Evolutionary conservation across 2,888 invertebrate genomes (phyloP), one percentile per base, ranked within the genome.

Genomic region (Drosophila recens): DNA sequence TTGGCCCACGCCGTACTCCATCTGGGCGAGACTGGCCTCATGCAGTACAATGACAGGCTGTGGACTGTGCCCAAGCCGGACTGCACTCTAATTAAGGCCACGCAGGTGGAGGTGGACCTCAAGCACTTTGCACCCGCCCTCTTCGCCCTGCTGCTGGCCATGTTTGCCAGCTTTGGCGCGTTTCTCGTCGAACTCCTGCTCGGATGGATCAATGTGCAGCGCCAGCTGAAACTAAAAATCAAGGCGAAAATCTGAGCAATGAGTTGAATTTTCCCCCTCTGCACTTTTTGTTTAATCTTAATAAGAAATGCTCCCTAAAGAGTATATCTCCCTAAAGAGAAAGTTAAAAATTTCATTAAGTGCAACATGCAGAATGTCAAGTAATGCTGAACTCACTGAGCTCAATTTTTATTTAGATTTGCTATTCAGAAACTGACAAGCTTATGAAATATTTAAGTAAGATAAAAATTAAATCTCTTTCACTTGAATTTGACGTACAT

Each of bases 41-140:
- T 85, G 77, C 69, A 75, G 11, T 87, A 92, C 61, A 90, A 87
- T 23, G 87, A 91, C 15, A 85, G 74, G 34, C 67, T 73, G 23
- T 92, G 92, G 92, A 57, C 67, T 4, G 59, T 90, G 8, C 58
- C 75, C 27, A 83, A 85, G 67, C 86, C 82, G 2, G 92, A 92
- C 68, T 92, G 91, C 59, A 73, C 75, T 3, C 61, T 87, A 5
- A 73, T 82, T 11, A 78, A 79, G 53, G 75, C 83, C 33, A 73
- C 72, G 33, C 81, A 90, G 34, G 90, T 89, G n/a, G 83, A 89
- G 48, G 91, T 92, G 27, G 91, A 92, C 67, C 73, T 92, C 15
- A 82, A 87, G 34, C 91, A 92, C 71, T 92, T 92, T 79, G 79
- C 88, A 13, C 91, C 91, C 10, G 92, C 91, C 0, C 69, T 92